Percentiles rank a stretch among this genome's conserved stretches.
Conservation (phyloP, 1,140 invertebrate genomes). For the Neoseiulus cucumeris region DNA sequence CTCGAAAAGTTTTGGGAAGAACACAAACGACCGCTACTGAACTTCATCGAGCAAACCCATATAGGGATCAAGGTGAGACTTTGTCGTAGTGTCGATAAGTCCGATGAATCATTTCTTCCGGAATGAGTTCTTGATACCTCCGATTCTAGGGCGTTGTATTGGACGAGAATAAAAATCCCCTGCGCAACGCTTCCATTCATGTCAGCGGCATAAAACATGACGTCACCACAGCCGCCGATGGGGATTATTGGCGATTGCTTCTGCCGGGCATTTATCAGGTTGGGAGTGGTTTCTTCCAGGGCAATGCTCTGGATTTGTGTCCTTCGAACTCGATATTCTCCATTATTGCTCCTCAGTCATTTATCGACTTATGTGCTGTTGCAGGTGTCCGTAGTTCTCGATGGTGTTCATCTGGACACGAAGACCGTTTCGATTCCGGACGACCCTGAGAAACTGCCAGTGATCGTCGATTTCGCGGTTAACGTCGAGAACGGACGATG, state of each 20-base stretch:
- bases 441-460: constrained; percentile 32
- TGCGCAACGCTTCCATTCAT: constrained; percentile 49
- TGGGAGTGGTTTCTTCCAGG: neutral
- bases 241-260: constrained; percentile 84
- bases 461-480: constrained; percentile 50
- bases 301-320: neutral
- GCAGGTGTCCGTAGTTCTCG: constrained; percentile 16
- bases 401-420: constrained; percentile 42
- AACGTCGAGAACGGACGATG: constrained; percentile 52
- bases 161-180: constrained; percentile 47
- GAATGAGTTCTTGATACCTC: constrained; percentile 44
- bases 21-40: constrained; percentile 60
- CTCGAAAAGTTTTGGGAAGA: constrained; percentile 65
- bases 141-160: constrained; percentile 66
- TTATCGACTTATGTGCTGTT: neutral
- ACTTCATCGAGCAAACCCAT: constrained; percentile 54
- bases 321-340: neutral
- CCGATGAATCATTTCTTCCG: neutral
- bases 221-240: constrained; percentile 43
- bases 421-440: constrained; percentile 40
- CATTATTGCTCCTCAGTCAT: neutral
- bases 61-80: constrained; percentile 9
- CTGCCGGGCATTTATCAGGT: constrained; percentile 67
- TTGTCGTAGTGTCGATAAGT: neutral
- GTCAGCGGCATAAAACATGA: constrained; percentile 49